A percentile compares a stretch with the other conserved stretches of the same genome.
phyloP scores from a whole-genome alignment of 1,140 invertebrate species.

The Ylistrum balloti region DNA sequence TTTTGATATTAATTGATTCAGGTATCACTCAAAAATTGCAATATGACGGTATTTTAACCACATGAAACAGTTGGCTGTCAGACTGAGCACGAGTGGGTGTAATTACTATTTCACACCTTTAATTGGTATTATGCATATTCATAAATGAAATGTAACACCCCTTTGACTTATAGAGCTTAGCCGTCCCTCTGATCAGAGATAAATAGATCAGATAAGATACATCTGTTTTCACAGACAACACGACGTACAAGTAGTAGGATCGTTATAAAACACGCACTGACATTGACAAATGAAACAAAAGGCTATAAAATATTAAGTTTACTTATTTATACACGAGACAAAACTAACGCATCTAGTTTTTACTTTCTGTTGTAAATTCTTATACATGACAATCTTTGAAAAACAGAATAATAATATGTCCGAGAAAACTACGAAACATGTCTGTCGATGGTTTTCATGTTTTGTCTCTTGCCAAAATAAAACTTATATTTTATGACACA shows the following conservation, averaged over 20 bases:
- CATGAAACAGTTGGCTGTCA: background rate
- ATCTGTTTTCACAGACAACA: background rate
- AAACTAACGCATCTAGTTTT: too few relatives aligned
- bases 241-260: background rate
- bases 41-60: background rate
- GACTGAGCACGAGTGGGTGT: background rate
- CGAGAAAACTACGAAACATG: background rate
- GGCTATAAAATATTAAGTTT: background rate
- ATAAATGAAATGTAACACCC: background rate
- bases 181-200: background rate
- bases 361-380: background rate
- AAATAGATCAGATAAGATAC: background rate
- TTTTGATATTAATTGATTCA: background rate
- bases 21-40: background rate
- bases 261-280: slow-evolving; percentile 13
- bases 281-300: background rate
- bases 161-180: background rate
- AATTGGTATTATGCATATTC: background rate
- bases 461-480: too few relatives aligned
- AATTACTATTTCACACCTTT: background rate
- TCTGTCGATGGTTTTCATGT: too few relatives aligned
- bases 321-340: background rate
- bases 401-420: background rate
- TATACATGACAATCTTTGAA: background rate
- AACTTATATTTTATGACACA: too few relatives aligned